Percentiles rank a stretch among this genome's conserved stretches.
Evolutionary conservation across 2,888 invertebrate species (phyloP).

Genomic region (Dermolepida albohirtum): DNA sequence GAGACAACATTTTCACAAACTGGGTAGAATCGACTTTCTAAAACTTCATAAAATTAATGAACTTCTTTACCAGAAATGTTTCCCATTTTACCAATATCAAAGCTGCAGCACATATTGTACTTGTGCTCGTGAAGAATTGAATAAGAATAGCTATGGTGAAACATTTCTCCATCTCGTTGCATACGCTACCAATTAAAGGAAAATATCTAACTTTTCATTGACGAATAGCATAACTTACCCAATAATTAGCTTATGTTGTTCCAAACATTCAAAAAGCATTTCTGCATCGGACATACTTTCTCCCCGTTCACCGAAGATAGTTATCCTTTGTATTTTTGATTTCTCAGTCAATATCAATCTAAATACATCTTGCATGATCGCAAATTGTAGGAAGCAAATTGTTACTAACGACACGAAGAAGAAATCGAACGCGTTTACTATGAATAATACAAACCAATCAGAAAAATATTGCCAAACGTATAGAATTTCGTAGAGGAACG

Average conservation of each 20-base stretch:
- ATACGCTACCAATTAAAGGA: conserved; percentile 43
- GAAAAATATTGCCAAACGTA: conserved; percentile 45
- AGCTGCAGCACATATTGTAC: conserved; percentile 46
- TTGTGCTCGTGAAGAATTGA: conserved; percentile 45
- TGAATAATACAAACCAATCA: conserved; percentile 39
- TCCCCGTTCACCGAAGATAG: conserved; percentile 20
- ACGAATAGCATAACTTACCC: conserved; percentile 38
- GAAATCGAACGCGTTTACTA: conserved; percentile 38
- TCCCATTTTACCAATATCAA: conserved; percentile 38
- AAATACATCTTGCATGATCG: conserved; percentile 47
- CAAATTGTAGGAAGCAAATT: conserved; percentile 35
- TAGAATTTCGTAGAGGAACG: conserved; percentile 46
- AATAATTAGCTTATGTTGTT: conserved; percentile 47
- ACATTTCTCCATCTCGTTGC: conserved; percentile 45
- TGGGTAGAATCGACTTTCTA: conserved; percentile 23
- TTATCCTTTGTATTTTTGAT: conserved; percentile 18
- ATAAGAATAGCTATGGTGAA: conserved; percentile 43
- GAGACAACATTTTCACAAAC: conserved; percentile 25
- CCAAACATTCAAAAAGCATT: conserved; percentile 44
- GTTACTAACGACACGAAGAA: conserved; percentile 28
- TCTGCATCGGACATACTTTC: conserved; percentile 30
- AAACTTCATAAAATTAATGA: background rate
- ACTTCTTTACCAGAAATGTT: background rate
- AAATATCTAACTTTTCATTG: background rate
- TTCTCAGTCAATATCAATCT: conserved; percentile 30